phyloP scores from a whole-genome alignment of 2,888 invertebrate genomes.

The Metacarcinus magister region DNA sequence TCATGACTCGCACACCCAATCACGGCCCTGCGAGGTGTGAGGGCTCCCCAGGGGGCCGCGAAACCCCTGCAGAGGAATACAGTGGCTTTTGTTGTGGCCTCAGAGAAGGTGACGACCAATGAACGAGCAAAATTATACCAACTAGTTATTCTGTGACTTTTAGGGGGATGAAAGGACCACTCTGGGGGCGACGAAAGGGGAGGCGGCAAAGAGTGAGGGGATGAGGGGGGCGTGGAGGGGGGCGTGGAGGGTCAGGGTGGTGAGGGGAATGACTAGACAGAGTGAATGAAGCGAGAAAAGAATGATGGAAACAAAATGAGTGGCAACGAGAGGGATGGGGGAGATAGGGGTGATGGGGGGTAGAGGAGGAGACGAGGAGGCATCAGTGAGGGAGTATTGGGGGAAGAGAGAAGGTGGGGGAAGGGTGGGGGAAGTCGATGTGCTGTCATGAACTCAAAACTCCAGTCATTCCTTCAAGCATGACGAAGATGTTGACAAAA shows the following conservation, averaged over 20 bases:
- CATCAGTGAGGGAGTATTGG: background rate
- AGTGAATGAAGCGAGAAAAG: background rate
- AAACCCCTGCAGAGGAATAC: conserved; percentile 66
- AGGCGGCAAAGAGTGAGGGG: background rate
- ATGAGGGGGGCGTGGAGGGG: background rate
- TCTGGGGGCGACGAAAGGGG: background rate
- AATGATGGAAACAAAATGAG: conserved; percentile 56
- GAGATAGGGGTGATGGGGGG: background rate
- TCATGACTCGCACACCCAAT: conserved; percentile 65
- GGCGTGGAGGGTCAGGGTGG: background rate
- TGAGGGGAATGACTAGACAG: background rate
- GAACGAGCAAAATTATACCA: conserved; percentile 63
- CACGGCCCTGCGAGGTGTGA: conserved; percentile 58
- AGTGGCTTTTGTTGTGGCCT: conserved; percentile 63
- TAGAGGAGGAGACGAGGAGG: background rate
- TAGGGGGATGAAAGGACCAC: conserved; percentile 53
- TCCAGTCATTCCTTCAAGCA: background rate
- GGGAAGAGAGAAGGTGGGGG: background rate
- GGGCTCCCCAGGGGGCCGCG: conserved; percentile 62
- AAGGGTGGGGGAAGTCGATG: background rate
- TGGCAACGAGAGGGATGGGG: conserved; percentile 1
- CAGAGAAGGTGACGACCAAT: conserved; percentile 44
- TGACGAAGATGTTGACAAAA: no score
- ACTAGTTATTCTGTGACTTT: conserved; percentile 55
- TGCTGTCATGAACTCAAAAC: background rate